Percentiles rank a stretch among this genome's conserved stretches.
These are phyloP conservation scores for Colossoma macropomum DNA, from an alignment of 2,113 vertebrate species.

Conservation along the genomic window DNA sequence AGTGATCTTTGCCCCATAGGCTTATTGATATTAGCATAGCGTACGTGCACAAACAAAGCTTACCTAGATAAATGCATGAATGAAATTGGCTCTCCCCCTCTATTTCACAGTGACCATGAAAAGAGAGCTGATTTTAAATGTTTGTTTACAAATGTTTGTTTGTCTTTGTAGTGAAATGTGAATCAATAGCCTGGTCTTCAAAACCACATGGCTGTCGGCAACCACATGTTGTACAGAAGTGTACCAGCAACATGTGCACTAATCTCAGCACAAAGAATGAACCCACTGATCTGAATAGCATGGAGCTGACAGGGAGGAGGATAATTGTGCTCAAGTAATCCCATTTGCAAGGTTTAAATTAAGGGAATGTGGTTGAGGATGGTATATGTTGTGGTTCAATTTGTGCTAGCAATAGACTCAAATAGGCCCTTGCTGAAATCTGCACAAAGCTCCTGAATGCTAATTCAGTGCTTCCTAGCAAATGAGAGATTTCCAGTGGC, in stretches of 20 bases:
- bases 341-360: background rate
- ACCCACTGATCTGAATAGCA: conserved; percentile 15
- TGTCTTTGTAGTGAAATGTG: background rate
- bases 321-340: background rate
- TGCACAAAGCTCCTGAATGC: background rate
- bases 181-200: background rate
- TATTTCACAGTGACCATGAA: background rate
- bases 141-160: conserved; percentile 22
- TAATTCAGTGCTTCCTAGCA: background rate
- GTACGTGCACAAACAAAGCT: conserved; percentile 2
- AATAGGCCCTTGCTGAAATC: background rate
- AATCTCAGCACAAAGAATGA: background rate
- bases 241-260: background rate
- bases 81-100: too few species aligned
- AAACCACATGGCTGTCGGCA: background rate
- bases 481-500: background rate
- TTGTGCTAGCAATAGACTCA: too few species aligned
- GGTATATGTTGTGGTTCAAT: background rate
- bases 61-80: background rate
- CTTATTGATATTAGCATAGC: background rate
- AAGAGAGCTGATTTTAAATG: background rate
- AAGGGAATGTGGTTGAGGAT: background rate
- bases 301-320: background rate
- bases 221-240: background rate
- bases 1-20: background rate